Base-by-base conservation (phyloP, 1,140 invertebrate genomes). In the Drosophila orosa region DNA sequence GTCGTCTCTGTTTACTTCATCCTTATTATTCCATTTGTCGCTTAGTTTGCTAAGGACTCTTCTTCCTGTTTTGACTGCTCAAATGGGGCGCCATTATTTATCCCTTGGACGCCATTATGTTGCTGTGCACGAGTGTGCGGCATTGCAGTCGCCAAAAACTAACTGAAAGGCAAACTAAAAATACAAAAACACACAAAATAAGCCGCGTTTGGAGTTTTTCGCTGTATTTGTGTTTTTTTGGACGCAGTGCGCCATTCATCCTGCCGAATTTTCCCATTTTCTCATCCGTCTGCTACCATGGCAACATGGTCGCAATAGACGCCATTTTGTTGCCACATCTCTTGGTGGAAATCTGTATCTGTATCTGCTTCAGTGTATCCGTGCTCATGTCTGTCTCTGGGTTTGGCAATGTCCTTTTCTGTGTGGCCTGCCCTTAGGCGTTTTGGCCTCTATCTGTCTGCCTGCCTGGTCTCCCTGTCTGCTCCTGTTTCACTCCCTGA, bases 1-100 rank as follows among this genome's bases (percentile, higher is more conserved):
- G 66, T 37, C 66, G 52, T 58, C 67, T 71, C 66, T 72, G 68
- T 72, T 72, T 72, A 72, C 68, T 72, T 48, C 35, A 47, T 72
- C 68, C 68, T 72, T 72, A 71, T 72, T 72, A 72, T 72, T 72
- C 68, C 68, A 72, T 72, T 72, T 72, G 66, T 72, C 68, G 68
- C 57, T 72, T 72, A 72, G 65, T 47, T 72, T 57, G 69, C 65
- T 58, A 48, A 72, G 52, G 42, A 29, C 67, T 39, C 52, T 72
- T 58, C 68, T 72, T 72, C 68, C 66, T 71, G 68, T 72, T 72
- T 72, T 72, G 68, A 72, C 68, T 72, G 68, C 66, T 69, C 66
- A 58, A 72, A 71, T 48, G 68, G 67, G 52, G 22, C 42, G 68
- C 68, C 68, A 72, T 72, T 72, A 72, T 45, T 72, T 72, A 72